phyloP scores from a whole-genome alignment of 1,140 invertebrate species.

The Rhyacophila brunnea region DNA sequence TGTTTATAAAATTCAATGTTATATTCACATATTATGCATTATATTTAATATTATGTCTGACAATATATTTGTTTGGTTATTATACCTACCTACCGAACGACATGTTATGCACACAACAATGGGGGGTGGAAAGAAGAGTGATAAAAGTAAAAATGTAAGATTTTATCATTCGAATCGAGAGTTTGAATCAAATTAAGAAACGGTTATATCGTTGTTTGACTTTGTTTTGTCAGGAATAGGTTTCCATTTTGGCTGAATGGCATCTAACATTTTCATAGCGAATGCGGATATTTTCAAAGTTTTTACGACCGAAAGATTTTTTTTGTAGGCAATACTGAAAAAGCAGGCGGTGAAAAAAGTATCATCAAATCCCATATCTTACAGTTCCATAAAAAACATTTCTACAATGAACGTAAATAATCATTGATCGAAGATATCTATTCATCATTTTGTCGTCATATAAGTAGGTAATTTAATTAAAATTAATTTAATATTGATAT shows the following conservation, averaged over 20 bases:
- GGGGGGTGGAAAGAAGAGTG: constrained; percentile 17
- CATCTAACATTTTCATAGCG: not conserved
- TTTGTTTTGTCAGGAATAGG: constrained; percentile 31
- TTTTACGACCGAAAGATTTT: constrained; percentile 31
- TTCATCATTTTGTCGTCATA: no score
- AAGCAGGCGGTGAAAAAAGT: constrained; percentile 2
- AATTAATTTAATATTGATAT: no score
- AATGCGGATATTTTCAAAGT: constrained; percentile 25
- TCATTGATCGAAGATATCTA: no score
- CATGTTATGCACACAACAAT: constrained; percentile 23
- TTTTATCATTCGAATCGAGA: constrained; percentile 17
- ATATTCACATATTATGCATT: not conserved
- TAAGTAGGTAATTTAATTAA: no score
- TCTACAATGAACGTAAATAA: no score
- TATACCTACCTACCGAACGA: constrained; percentile 25
- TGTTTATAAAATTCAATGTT: constrained; percentile 9
- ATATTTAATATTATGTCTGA: constrained; percentile 7
- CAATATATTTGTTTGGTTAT: constrained; percentile 27
- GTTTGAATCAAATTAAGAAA: constrained; percentile 33
- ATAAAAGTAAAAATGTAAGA: constrained; percentile 27
- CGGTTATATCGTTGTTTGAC: constrained; percentile 23
- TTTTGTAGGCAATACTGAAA: constrained; percentile 18
- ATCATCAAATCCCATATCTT: no score
- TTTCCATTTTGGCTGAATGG: constrained; percentile 17
- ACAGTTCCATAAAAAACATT: no score